Evolutionary conservation across 2,888 invertebrate genomes (phyloP), one percentile per base, ranked within the genome.

Genomic region (Julus scanicus): DNA sequence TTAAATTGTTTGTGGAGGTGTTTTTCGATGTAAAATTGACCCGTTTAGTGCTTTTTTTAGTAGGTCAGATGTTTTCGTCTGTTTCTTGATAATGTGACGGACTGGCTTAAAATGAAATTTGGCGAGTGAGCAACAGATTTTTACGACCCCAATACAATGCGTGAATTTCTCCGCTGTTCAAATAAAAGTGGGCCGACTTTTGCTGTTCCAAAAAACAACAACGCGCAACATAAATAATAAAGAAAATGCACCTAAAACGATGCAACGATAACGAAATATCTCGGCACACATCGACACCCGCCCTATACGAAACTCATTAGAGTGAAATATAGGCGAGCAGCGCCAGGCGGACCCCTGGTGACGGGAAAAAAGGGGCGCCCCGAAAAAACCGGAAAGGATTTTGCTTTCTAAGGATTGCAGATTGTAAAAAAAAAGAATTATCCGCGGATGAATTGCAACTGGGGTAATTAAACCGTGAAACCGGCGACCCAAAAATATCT

Each of bases 301-400:
- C 57, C 57, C 57, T 17, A 57, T 15, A 20, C n/a, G n/a, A 63
- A 63, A 63, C 63, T 63, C n/a, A 63, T 63, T 63, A 13, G 63
- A n/a, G 20, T 8, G 5, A 63, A n/a, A 53, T 53, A 53, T n/a
- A 63, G 63, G n/a, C 63, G 63, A n/a, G 0, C n/a, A 63, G 63
- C n/a, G 63, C 63, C n/a, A n/a, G 63, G 1, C n/a, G n/a, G 63
- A 63, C n/a, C 63, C 63, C 63, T 63, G 63, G 63, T 63, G n/a
- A 15, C 17, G 57, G 57, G 17, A 15, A 57, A 57, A 17, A 17
- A 4, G 15, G 57, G 15, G 57, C n/a, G n/a, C n/a, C n/a, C n/a
- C n/a, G 44, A 44, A 44, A 44, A 63, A 20, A 53, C 17, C 4
- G 15, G 53, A 13, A 53, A 53, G 53, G 53, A 6, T 44, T 44